Evolutionary conservation across 2,113 vertebrate species (phyloP), one percentile per base, ranked within the genome.

Genomic region (Pardalotus punctatus): DNA sequence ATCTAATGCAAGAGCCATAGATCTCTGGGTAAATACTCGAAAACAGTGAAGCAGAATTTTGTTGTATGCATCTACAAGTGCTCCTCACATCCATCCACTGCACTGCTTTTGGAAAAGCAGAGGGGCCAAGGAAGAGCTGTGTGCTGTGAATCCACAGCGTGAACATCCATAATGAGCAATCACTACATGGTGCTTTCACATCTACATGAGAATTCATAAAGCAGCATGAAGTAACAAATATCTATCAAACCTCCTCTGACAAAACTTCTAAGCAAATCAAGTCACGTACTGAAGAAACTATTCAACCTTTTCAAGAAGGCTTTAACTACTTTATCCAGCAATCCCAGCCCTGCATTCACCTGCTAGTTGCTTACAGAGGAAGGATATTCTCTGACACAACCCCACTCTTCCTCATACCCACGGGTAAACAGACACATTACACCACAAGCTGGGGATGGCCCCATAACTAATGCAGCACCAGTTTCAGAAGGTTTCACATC

Each of bases 361-460:
- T 65, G 27, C 20, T 50, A 27, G 24, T 17, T 60, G 29, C 57
- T 69, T 42, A 19, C 0, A 64, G 9, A 80, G 35, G 20, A 80
- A 65, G 25, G 20, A 29, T 3, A 45, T 1, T 11, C 47, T 48
- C 23, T 0, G 0, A 29, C 6, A 70, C 29, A 45, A 9, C 6
- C 14, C 36, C 13, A 10, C 11, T 51, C 43, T 51, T 50, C 28
- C 78, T 48, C 29, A 21, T 5, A 67, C 3, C 16, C 60, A 35
- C 15, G 40, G 31, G 9, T 23, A 38, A 62, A 35, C 42, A 91
- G 40, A 67, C 53, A 54, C 16, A 45, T 40, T 43, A 23, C 36
- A 19, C 42, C 50, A 65, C 8, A 22, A 48, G 22, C 15, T 8
- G 14, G 2, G 45, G 50, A 86, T 69, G n/a, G 73, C 33, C 24